phyloP scores from a whole-genome alignment of 1,140 invertebrate genomes.

The Heliconius congener region DNA sequence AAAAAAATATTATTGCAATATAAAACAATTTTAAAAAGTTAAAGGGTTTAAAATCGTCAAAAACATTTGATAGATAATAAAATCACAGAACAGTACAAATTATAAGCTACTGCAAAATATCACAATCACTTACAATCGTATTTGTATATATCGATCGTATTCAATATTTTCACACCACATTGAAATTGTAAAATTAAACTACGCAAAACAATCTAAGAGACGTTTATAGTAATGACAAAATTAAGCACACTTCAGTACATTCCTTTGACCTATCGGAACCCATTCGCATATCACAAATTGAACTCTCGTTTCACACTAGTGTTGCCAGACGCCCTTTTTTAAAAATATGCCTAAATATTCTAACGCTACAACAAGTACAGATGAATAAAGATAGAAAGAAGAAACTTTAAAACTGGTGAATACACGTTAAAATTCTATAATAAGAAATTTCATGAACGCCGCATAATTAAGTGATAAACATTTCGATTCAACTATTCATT shows the following conservation, averaged over 20 bases:
- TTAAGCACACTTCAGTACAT: not conserved
- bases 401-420: conserved; percentile 1
- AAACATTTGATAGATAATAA: conserved; percentile 8
- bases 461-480: not conserved
- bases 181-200: conserved; percentile 11
- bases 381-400: not conserved
- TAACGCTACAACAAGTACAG: conserved; percentile 1
- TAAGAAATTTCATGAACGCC: conserved; percentile 5
- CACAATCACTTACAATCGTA: conserved; percentile 11
- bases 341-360: conserved; percentile 3
- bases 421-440: not conserved
- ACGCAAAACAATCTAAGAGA: not conserved
- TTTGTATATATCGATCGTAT: not conserved
- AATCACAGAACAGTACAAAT: conserved; percentile 7
- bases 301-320: conserved; percentile 5
- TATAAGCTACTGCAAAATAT: conserved; percentile 12
- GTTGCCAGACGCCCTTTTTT: conserved; percentile 5
- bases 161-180: not conserved
- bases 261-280: not conserved
- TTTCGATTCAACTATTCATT: conserved; percentile 12
- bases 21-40: conserved; percentile 5
- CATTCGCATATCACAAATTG: conserved; percentile 5
- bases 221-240: not conserved
- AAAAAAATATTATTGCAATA: conserved; percentile 10
- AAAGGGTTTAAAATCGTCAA: not conserved